Base-by-base conservation (phyloP, 2,797 vertebrate species). In the Ibycter americanus region DNA sequence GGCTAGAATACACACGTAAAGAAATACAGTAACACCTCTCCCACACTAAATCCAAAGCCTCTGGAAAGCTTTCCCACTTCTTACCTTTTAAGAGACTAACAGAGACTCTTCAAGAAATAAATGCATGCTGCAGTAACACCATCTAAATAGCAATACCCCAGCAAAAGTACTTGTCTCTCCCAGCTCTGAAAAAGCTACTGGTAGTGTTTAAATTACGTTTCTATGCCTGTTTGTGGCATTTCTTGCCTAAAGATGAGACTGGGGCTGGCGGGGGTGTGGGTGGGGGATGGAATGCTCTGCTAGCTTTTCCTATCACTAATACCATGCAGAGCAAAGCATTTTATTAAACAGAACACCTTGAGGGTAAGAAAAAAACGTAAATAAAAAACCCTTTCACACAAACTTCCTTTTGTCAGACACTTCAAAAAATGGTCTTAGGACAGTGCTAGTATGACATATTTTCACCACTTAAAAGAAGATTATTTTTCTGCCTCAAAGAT, bases 201-300 rank as follows among this genome's bases (percentile, higher is more conserved):
- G 15, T 4, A 63, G 12, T 9, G 3, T 84, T 62, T 31, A 67
- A 51, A 40, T 23, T 21, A 44, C 19, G 10, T 31, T n/a, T 73
- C n/a, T 44, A 31, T 8, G 19, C 19, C 38, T 11, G 4, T 36
- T 54, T 68, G 42, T n/a, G 49, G 16, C 51, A 86, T 44, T 73
- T 32, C 21, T 83, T 62, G 22, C 36, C 9, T 19, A 29, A 61
- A 73, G 6, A 62, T 58, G 42, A 54, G 29, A 58, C 40, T 1
- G 40, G 36, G 38, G 38, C 38, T 40, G 38, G 38, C 38, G 38
- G 38, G 38, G 38, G 38, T 40, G 38, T 40, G 8, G 40, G 27
- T 6, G 4, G 4, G 2, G 3, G 1, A 0, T 4, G 11, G 15
- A 49, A 25, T 15, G 20, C 6, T 76, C 82, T 87, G 27, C 23